These are phyloP conservation scores for Cephalopterus ornatus DNA, from an alignment of 2,113 vertebrate species.

Conservation along the genomic window DNA sequence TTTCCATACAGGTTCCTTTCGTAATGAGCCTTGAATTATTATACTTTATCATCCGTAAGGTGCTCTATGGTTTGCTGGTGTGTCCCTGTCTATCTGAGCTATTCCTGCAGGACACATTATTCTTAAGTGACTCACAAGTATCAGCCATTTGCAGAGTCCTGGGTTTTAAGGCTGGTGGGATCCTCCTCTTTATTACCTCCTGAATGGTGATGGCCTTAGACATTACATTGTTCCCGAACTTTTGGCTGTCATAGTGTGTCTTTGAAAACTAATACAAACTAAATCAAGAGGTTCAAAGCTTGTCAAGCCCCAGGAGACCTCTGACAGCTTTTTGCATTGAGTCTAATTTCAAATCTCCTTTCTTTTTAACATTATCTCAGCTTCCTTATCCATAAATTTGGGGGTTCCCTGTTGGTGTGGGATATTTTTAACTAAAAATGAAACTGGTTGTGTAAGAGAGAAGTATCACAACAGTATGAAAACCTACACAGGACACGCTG, in stretches of 20 bases:
- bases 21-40: slow-evolving; percentile 44
- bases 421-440: not conserved
- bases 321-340: not conserved
- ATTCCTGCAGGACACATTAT: slow-evolving; percentile 19
- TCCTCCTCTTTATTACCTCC: not conserved
- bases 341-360: not conserved
- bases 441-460: not conserved
- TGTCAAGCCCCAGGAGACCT: not conserved
- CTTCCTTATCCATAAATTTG: not conserved
- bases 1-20: slow-evolving; percentile 34
- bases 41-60: slow-evolving; percentile 46
- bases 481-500: not conserved
- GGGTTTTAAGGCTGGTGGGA: not conserved
- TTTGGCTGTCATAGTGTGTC: not conserved
- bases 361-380: not conserved
- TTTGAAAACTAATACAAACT: not conserved
- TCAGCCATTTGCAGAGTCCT: not conserved
- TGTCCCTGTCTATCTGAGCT: not conserved
- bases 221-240: not conserved
- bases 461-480: not conserved
- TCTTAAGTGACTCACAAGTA: not conserved
- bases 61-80: not conserved
- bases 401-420: not conserved
- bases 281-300: not conserved
- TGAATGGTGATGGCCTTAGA: not conserved